Conservation (phyloP, 2,888 invertebrate species). For the Neoaliturus tenellus region DNA sequence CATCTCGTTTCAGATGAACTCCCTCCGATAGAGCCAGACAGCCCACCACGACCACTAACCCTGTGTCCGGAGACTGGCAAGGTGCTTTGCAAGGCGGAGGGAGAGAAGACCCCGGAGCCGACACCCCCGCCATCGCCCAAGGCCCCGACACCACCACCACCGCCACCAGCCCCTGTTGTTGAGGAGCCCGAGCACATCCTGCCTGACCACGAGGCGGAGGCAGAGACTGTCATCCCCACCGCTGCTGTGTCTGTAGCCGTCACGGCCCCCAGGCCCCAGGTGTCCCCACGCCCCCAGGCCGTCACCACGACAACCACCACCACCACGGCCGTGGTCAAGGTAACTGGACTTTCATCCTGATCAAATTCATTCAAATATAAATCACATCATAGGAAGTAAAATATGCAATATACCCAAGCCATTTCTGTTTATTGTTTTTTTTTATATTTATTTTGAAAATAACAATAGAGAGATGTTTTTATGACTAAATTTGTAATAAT, state of each 20-base stretch:
- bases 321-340: constrained; percentile 47
- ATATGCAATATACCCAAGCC: too few species aligned
- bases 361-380: too few species aligned
- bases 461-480: too few species aligned
- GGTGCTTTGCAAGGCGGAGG: constrained; percentile 74
- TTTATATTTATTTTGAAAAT: too few species aligned
- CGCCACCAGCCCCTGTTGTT: constrained; percentile 70
- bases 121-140: constrained; percentile 71
- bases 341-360: too few species aligned
- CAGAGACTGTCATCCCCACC: not conserved
- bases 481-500: too few species aligned
- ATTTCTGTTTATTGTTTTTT: too few species aligned
- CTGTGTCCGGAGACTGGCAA: constrained; percentile 82
- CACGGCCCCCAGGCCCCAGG: too few species aligned
- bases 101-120: constrained; percentile 78
- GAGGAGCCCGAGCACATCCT: constrained; percentile 49
- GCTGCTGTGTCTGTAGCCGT: not conserved
- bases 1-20: constrained; percentile 66
- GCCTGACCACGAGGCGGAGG: constrained; percentile 35
- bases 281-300: not conserved
- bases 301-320: too few species aligned
- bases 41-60: constrained; percentile 81
- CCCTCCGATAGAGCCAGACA: constrained; percentile 77
- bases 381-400: too few species aligned
- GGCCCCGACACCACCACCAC: constrained; percentile 44